Conservation (phyloP, 2,113 vertebrate species). For the Psittacus erithacus region DNA sequence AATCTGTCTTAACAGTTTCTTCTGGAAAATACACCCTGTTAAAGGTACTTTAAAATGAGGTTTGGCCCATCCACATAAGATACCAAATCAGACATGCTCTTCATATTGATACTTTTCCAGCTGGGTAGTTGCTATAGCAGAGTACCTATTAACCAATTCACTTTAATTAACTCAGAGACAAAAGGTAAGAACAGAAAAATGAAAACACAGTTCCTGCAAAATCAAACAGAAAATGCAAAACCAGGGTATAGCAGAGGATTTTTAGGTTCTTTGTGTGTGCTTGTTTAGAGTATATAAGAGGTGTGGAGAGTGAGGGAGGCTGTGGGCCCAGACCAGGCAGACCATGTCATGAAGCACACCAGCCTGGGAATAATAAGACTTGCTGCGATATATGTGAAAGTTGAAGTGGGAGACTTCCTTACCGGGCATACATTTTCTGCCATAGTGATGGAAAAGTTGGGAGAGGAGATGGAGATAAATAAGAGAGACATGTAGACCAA, state of each 20-base stretch:
- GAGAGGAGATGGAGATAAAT: neutral
- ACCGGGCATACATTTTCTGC: neutral
- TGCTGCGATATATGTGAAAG: neutral
- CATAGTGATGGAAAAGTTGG: neutral
- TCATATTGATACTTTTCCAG: neutral
- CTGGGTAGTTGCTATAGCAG: neutral
- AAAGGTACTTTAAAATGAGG: neutral
- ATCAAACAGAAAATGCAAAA: neutral
- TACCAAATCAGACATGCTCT: neutral
- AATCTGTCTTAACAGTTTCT: neutral
- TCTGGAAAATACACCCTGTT: neutral
- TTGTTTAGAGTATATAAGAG: neutral
- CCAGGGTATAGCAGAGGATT: neutral
- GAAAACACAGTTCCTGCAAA: neutral
- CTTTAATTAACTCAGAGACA: slow-evolving; percentile 19
- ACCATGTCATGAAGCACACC: neutral
- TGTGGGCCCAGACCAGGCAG: neutral
- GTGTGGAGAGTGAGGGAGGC: neutral
- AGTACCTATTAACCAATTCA: slow-evolving; percentile 9
- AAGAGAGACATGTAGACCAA: neutral
- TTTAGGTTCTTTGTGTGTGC: neutral
- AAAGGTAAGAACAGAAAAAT: neutral
- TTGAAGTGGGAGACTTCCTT: neutral
- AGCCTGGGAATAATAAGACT: neutral
- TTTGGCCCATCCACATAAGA: neutral